Conservation (phyloP, 1,140 invertebrate genomes). For the Melitaea cinxia region DNA sequence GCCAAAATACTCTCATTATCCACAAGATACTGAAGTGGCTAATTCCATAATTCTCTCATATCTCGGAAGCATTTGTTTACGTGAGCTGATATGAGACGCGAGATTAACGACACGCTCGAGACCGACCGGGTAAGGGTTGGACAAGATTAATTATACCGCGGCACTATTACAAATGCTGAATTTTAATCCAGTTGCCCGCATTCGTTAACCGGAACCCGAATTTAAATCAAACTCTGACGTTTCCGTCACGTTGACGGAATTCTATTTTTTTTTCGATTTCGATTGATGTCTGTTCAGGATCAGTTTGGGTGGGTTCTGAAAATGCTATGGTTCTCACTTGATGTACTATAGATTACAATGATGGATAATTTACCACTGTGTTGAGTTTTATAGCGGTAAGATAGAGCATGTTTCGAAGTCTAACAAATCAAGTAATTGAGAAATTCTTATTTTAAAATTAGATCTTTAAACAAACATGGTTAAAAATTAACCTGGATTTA, state of each 20-base stretch:
- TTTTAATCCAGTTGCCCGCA: slow-evolving; percentile 13
- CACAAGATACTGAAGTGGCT: background rate
- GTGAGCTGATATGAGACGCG: slow-evolving; percentile 15
- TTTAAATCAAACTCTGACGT: slow-evolving; percentile 12
- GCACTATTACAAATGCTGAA: slow-evolving; percentile 19
- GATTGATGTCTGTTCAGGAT: background rate
- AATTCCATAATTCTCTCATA: slow-evolving; percentile 8
- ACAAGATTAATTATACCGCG: slow-evolving; percentile 23
- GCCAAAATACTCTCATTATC: background rate
- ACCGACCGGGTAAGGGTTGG: slow-evolving; percentile 20
- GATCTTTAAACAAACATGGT: too few species aligned
- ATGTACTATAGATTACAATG: too few species aligned
- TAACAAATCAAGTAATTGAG: too few species aligned
- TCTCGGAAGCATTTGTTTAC: slow-evolving; percentile 9
- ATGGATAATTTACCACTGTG: too few species aligned
- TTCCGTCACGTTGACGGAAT: background rate
- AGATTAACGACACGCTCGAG: slow-evolving; percentile 18
- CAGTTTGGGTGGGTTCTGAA: too few species aligned
- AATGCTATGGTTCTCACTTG: too few species aligned
- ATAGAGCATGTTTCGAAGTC: too few species aligned
- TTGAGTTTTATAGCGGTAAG: too few species aligned
- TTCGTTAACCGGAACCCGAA: slow-evolving; percentile 17
- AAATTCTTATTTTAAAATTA: too few species aligned
- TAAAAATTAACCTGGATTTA: too few species aligned
- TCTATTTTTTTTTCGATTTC: background rate